phyloP scores from a whole-genome alignment of 2,797 vertebrate genomes.

The Eidolon dupreanum region DNA sequence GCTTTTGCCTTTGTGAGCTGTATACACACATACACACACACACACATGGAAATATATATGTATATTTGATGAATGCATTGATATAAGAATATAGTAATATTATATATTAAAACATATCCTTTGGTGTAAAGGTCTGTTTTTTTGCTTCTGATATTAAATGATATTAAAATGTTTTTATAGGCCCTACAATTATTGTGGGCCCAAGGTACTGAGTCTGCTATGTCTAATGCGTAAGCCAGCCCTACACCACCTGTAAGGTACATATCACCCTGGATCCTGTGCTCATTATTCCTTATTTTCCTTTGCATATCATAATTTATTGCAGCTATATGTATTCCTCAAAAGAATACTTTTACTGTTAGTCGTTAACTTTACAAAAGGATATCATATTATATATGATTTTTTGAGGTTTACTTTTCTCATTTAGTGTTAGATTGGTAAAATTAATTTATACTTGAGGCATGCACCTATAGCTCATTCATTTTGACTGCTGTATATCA shows the following conservation, averaged over 20 bases:
- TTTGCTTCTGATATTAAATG: neutral
- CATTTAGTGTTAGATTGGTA: neutral
- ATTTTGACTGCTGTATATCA: neutral
- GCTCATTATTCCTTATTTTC: neutral
- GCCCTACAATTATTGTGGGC: neutral
- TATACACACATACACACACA: neutral
- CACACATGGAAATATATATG: fast-evolving
- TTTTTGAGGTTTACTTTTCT: constrained; percentile 1
- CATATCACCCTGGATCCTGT: neutral
- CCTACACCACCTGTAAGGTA: too few species aligned
- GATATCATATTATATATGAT: neutral
- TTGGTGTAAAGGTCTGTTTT: neutral
- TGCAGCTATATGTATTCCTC: neutral
- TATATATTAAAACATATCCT: neutral
- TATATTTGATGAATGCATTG: neutral
- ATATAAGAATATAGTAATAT: neutral
- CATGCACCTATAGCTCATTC: neutral
- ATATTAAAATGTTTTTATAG: neutral
- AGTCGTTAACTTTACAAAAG: neutral
- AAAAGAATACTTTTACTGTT: neutral
- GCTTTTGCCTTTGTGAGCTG: neutral
- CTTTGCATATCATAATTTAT: neutral
- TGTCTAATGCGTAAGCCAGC: neutral
- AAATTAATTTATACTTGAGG: neutral
- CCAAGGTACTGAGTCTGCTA: too few species aligned